phyloP scores from a whole-genome alignment of 1,140 invertebrate species.

The Rhopalosiphum padi region DNA sequence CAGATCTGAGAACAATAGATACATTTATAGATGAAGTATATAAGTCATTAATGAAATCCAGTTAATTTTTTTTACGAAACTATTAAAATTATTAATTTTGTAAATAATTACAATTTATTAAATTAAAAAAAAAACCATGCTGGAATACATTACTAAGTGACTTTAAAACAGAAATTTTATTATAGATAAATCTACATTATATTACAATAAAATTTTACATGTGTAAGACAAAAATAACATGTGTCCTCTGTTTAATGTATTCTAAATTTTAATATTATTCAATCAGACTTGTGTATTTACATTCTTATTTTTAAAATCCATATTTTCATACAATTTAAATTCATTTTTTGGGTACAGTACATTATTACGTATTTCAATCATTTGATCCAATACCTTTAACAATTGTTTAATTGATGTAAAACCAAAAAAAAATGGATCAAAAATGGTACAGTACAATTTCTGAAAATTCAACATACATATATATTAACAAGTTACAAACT shows the following conservation, averaged over 20 bases:
- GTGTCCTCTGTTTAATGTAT: background rate
- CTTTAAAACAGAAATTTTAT: no score
- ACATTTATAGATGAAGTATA: no score
- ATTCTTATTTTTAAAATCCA: background rate
- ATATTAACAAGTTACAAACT: background rate
- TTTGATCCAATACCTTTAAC: background rate
- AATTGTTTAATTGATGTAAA: background rate
- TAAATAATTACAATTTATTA: no score
- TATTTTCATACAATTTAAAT: background rate
- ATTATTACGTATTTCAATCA: slow-evolving; percentile 22
- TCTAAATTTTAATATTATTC: background rate
- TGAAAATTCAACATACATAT: background rate
- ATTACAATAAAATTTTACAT: background rate
- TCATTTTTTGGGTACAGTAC: background rate
- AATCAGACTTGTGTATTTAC: background rate
- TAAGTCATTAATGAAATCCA: no score
- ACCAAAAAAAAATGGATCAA: background rate
- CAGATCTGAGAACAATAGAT: background rate
- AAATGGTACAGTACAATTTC: background rate
- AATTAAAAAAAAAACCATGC: no score
- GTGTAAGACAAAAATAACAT: background rate
- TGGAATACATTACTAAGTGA: no score
- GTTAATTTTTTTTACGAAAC: no score
- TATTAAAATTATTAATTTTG: no score
- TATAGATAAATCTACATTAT: background rate